Evolutionary conservation across 2,797 vertebrate species (phyloP), one percentile per base, ranked within the genome.

Genomic region (Phalloptychus januarius): DNA sequence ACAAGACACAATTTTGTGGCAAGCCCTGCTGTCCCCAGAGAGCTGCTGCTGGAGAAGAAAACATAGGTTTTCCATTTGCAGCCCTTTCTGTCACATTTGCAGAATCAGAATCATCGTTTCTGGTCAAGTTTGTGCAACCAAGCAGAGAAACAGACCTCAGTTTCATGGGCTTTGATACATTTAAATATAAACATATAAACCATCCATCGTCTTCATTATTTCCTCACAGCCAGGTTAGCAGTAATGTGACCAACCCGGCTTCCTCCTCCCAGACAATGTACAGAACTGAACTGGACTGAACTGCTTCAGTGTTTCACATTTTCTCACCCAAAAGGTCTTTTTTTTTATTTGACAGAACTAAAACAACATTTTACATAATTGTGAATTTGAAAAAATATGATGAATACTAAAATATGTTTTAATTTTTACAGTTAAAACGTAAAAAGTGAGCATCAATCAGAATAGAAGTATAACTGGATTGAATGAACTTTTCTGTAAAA

Each of bases 11-110:
- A 63, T 63, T 63, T 63, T 63, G 58, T 36, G 58, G 31, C 31
- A 23, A 65, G 61, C 0, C 61, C 61, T 65, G 7, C 61, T 38
- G 61, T 65, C 61, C 61, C 33, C 15, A 65, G 61, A 65, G 61
- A 18, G 11, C 33, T 10, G 20, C 33, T 20, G 33, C 10, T 10
- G 31, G 33, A 65, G 7, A 38, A 38, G 33, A 65, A 18, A 63
- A 33, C 58, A 63, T 36, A 63, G 58, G 31, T 65, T 65, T 65
- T 38, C 61, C 61, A 65, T 38, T 65, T 65, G 31, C 61, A 20
- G 5, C 18, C 33, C 8, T 63, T 63, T 18, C 58, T 65, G 31
- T 20, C 61, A 23, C 33, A 38, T 23, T 38, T 23, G 33, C 61
- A 38, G 33, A 38, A 65, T 36, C 61, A 65, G 33, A 65, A 65